Base-by-base conservation (phyloP, 2,888 invertebrate genomes). In the Spisula subtruncata region DNA sequence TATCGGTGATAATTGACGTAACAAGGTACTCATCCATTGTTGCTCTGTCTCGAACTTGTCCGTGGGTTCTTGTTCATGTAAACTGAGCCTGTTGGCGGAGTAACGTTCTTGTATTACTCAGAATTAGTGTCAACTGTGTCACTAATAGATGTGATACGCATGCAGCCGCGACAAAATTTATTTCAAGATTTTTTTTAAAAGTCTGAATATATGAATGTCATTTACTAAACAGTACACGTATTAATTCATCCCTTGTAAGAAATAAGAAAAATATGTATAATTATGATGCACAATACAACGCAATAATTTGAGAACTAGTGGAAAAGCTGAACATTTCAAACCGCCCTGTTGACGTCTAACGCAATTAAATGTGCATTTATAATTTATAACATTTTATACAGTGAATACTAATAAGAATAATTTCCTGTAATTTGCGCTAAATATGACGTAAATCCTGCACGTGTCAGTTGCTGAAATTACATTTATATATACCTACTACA, bases 351-450 rank as follows among this genome's bases (percentile, higher is more conserved):
- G 75, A 75, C 75, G 32, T 75, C 35, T 35, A 16, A 14, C 18
- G 18, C 29, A 75, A 75, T 75, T 75, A 75, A 75, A 75, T 75
- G 75, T 75, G 75, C 75, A 75, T 75, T 75, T 32, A 75, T 75
- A 75, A 75, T 75, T 32, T 32, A 32, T 75, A 18, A 66, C 60
- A 66, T 25, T 16, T 48, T 51, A 51, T 60, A 66, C 29, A 75
- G 32, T 75, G 75, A 32, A 75, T 75, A 75, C 75, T 75, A 75
- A 75, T 75, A 75, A 75, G 75, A 35, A 75, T 32, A 6, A 32
- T 32, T 75, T 75, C 75, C 75, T 75, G 75, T 32, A 75, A 25
- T 41, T 41, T 66, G 60, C 12, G 16, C 25, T 75, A 75, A 35
- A 35, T 32, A 32, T 35, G 35, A 32, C 75, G 25, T 32, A 16